These are phyloP conservation scores for Naso thynnoides DNA, from an alignment of 2,797 vertebrate genomes.

Conservation along the genomic window DNA sequence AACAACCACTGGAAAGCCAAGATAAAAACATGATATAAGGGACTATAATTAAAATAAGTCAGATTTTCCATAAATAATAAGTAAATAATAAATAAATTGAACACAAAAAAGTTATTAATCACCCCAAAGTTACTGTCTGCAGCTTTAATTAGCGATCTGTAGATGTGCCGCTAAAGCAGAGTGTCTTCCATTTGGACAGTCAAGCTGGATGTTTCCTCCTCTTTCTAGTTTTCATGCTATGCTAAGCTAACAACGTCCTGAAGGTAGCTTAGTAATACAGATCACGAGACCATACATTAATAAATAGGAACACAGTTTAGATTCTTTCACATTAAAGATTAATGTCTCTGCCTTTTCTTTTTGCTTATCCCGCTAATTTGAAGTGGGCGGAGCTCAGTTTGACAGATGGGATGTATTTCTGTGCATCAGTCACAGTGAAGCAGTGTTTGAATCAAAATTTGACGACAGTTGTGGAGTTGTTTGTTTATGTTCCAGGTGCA, in stretches of 20 bases:
- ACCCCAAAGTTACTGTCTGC: too few species aligned
- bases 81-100: too few species aligned
- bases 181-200: background rate
- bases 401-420: background rate
- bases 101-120: too few species aligned
- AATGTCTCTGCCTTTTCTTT: background rate
- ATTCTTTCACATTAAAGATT: background rate
- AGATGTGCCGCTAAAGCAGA: background rate
- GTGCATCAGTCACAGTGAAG: background rate
- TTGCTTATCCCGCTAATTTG: background rate
- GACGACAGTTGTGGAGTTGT: background rate
- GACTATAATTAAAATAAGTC: too few species aligned
- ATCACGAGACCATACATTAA: background rate
- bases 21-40: too few species aligned
- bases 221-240: background rate
- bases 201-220: background rate
- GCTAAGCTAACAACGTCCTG: background rate
- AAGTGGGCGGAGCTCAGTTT: background rate
- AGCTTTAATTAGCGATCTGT: background rate
- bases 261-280: background rate
- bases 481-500: background rate
- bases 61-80: too few species aligned
- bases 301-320: too few species aligned
- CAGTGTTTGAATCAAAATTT: background rate
- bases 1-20: too few species aligned